Evolutionary conservation across 2,113 vertebrate species (phyloP), one percentile per base, ranked within the genome.

Genomic region (Sakesphorus luctuosus): DNA sequence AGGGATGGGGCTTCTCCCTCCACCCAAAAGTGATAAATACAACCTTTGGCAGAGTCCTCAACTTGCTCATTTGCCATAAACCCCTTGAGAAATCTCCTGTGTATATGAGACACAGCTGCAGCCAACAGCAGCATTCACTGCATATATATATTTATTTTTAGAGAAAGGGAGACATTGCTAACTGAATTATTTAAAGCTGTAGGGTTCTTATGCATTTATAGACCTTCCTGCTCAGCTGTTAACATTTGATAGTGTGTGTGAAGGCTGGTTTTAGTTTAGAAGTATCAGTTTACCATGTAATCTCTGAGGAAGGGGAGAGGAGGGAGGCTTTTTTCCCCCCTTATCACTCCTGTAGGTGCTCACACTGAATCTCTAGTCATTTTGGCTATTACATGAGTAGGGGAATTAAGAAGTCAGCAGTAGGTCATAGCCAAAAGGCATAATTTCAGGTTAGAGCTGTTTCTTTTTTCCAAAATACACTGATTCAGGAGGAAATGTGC

Each of bases 31-130:
- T 53, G 80, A 90, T 86, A 84, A 40, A 84, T 65, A 68, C 63
- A 84, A 65, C 61, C 85, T 75, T 86, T 91, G 87, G 87, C 89
- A 79, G 58, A 94, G 88, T 86, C 71, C 83, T 96, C 95, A 95
- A 76, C 90, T 85, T 94, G 95, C 72, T 95, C 83, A 71, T 81
- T 74, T 87, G 71, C 87, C 74, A n/a, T 88, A 66, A 93, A 90
- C 46, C 87, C 93, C 95, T 31, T 2, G 79, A 84, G 91, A 72
- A 65, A 86, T 85, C 83, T 71, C 59, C 46, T 0, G 1, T 74
- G 66, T 68, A 11, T 76, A n/a, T 38, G 86, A 87, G 95, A 87
- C 75, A 21, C 49, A 56, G 87, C 90, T 62, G 67, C 85, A 82
- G 25, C 56, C 87, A 89, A 26, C 61, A 33, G 76, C 52, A 36